Base-by-base conservation (phyloP, 2,113 vertebrate genomes). In the Cromileptes altivelis region DNA sequence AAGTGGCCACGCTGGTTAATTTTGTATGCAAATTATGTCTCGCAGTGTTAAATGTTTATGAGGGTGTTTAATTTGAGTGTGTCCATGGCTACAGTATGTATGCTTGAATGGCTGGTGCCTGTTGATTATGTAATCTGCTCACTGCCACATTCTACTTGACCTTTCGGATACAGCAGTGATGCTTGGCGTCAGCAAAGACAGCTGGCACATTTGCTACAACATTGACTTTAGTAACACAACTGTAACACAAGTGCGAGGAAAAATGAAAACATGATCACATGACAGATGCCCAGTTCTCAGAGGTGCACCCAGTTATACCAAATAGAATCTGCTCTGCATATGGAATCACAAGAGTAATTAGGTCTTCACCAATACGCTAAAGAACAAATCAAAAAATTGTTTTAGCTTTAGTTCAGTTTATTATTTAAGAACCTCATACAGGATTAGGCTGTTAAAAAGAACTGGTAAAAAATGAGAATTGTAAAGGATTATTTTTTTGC, bases 41-140 rank as follows among this genome's bases (percentile, higher is more conserved):
- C 18, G 14, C 37, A 3, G 47, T 40, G 50, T 70, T 65, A 56
- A 70, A 60, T 30, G 63, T 75, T 61, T 58, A 64, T n/a, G 30
- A 77, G 60, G 42, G 10, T 55, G 58, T 47, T 49, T 60, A 19
- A 23, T 11, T 18, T 27, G 53, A 49, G 12, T 47, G 65, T 73
- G 11, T 78, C 49, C 2, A 10, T 50, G 64, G 57, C 23, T 53
- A n/a, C n/a, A n/a, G n/a, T n/a, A 47, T 55, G 18, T 45, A 17
- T 4, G 50, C 25, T 19, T 45, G 37, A 69, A 53, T 40, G 40
- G 63, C 21, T 65, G 63, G 2, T 27, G 52, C 19, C 21, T 60
- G 64, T 70, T 78, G 25, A 37, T 64, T 75, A 56, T 69, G 53
- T 30, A 62, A 72, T 30, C 21, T 21, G 61, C 23, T 42, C 52